phyloP scores from a whole-genome alignment of 2,797 vertebrate genomes.

The Phataginus tetradactyla region DNA sequence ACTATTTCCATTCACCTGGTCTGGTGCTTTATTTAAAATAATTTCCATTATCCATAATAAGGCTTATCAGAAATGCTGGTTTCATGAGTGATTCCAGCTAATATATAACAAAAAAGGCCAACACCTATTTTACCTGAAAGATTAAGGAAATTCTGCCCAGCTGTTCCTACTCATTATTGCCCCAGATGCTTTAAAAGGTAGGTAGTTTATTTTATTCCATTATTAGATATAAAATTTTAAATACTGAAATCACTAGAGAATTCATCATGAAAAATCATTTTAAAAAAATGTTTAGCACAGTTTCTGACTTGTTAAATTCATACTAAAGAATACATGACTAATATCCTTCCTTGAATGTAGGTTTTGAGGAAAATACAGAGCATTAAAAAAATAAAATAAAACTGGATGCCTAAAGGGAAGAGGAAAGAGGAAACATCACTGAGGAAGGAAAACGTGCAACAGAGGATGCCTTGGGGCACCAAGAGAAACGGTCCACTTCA shows the following conservation, averaged over 20 bases:
- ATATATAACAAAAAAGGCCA: slow-evolving; percentile 51
- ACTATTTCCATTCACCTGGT: not conserved
- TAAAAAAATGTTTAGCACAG: not conserved
- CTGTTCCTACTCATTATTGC: slow-evolving; percentile 62
- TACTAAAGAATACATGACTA: slow-evolving; percentile 45
- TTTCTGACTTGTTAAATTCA: slow-evolving; percentile 64
- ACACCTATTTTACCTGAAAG: slow-evolving; percentile 69
- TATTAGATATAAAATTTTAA: slow-evolving; percentile 72
- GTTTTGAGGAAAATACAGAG: slow-evolving; percentile 19
- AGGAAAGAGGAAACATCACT: not conserved
- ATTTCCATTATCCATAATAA: slow-evolving; percentile 28
- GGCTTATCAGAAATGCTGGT: slow-evolving; percentile 15
- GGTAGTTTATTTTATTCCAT: slow-evolving; percentile 70
- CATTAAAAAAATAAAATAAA: not conserved
- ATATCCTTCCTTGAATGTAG: slow-evolving; percentile 32
- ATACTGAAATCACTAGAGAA: slow-evolving; percentile 59
- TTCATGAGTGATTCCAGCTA: slow-evolving; percentile 12
- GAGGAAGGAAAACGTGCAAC: not conserved
- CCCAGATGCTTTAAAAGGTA: slow-evolving; percentile 64
- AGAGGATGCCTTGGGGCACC: not conserved
- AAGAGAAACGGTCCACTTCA: not conserved
- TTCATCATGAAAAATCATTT: slow-evolving; percentile 52
- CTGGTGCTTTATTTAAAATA: slow-evolving; percentile 39
- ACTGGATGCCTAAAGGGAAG: not conserved
- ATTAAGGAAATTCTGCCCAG: slow-evolving; percentile 63